Evolutionary conservation across 2,888 invertebrate genomes (phyloP).

Genomic region (Zygogramma bicolorata): DNA sequence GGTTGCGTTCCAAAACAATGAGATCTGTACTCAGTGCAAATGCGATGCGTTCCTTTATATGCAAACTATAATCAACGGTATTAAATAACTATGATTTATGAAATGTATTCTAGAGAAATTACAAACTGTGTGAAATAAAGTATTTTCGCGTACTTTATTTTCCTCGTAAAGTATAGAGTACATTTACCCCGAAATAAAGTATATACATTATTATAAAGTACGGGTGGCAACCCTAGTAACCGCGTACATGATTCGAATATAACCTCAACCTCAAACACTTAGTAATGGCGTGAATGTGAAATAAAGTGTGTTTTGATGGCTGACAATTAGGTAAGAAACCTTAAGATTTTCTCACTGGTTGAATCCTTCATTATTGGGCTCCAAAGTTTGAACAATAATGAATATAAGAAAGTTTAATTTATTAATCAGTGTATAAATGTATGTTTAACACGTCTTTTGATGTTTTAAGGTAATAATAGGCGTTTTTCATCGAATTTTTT

Average conservation of each 20-base stretch:
- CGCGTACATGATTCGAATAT: background rate
- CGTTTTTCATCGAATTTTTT: background rate
- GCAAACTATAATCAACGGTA: too few relatives aligned
- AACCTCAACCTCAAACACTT: background rate
- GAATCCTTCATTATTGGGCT: background rate
- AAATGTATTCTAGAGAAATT: too few relatives aligned
- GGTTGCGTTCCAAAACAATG: too few relatives aligned
- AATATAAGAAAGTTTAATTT: background rate
- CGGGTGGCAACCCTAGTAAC: too few relatives aligned
- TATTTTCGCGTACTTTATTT: too few relatives aligned
- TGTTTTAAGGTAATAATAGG: background rate
- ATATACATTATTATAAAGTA: too few relatives aligned
- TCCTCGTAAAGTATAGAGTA: too few relatives aligned
- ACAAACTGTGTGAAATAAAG: too few relatives aligned
- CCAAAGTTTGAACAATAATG: background rate
- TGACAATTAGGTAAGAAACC: slow-evolving; percentile 7
- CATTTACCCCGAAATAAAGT: too few relatives aligned
- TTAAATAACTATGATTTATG: too few relatives aligned
- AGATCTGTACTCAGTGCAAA: too few relatives aligned
- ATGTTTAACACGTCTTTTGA: background rate
- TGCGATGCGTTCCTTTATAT: too few relatives aligned
- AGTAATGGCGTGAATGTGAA: background rate
- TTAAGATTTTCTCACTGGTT: background rate
- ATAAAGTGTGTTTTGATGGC: background rate
- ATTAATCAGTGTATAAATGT: background rate